Conservation (phyloP, 2,113 vertebrate species). For the Dicaeum eximium region DNA sequence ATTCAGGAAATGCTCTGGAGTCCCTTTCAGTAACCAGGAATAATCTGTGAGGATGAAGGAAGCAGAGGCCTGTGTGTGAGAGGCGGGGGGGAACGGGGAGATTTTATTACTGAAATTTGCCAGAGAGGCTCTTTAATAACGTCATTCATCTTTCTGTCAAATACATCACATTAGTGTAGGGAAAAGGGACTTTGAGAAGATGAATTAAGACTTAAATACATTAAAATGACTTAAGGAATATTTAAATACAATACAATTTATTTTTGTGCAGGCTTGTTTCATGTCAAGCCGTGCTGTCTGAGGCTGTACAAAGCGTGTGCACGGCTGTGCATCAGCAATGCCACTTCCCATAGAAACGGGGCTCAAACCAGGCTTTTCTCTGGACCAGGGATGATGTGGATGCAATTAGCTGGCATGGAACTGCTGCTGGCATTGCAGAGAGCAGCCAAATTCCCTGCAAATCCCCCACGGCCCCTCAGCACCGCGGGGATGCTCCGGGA, state of each 20-base stretch:
- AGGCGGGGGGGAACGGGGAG: background rate
- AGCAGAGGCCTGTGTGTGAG: background rate
- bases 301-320: background rate
- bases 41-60: background rate
- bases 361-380: background rate
- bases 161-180: constrained; percentile 69
- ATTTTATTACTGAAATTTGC: constrained; percentile 70
- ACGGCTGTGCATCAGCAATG: background rate
- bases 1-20: background rate
- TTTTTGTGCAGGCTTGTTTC: constrained; percentile 44
- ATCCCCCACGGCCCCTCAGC: background rate
- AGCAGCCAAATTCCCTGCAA: background rate
- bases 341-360: background rate
- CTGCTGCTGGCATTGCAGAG: background rate
- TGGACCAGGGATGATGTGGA: background rate
- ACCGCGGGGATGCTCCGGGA: background rate
- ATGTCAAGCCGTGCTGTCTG: background rate
- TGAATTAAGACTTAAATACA: constrained; percentile 79
- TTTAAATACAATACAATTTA: constrained; percentile 73
- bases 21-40: background rate
- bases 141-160: constrained; percentile 80
- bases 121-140: constrained; percentile 73
- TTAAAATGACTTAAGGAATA: constrained; percentile 74
- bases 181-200: constrained; percentile 70
- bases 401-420: background rate